Percentiles rank a stretch among this genome's conserved stretches.
These are phyloP conservation scores for Coreius guichenoti DNA, from an alignment of 2,797 vertebrate genomes.

Conservation along the genomic window DNA sequence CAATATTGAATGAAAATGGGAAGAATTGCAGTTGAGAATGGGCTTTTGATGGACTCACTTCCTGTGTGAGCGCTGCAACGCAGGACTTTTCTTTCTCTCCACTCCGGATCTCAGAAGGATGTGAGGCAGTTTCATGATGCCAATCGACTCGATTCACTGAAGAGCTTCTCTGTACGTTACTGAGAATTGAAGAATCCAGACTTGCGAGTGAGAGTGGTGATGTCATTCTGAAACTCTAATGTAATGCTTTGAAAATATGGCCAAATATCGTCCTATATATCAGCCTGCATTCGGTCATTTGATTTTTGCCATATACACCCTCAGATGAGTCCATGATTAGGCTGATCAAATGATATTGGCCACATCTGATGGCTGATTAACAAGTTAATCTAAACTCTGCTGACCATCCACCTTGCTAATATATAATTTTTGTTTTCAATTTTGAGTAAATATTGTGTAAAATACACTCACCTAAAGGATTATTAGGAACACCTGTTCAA, in stretches of 20 bases:
- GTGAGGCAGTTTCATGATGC: constrained; percentile 10
- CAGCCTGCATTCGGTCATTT: too few relatives aligned
- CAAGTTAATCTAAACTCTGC: neutral
- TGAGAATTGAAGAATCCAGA: neutral
- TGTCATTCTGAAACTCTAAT: neutral
- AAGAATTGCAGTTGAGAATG: neutral
- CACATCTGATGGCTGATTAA: neutral
- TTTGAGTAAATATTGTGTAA: neutral
- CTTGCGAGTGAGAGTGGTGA: neutral
- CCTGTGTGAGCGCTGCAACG: neutral
- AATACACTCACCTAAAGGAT: too few relatives aligned
- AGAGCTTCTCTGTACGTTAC: neutral
- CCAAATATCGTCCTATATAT: neutral
- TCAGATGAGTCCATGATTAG: neutral
- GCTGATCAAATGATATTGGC: neutral
- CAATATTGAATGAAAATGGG: neutral
- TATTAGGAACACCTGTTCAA: too few relatives aligned
- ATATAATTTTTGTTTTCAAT: neutral
- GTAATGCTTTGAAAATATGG: neutral
- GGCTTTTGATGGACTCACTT: neutral
- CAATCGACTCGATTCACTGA: neutral
- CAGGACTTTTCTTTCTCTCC: constrained; percentile 3
- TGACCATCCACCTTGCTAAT: neutral
- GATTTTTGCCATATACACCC: neutral
- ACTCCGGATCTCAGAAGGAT: neutral